Percentiles rank a stretch among this genome's conserved stretches.
Conservation (phyloP, 2,797 vertebrate genomes). For the Sebastes elongatus region DNA sequence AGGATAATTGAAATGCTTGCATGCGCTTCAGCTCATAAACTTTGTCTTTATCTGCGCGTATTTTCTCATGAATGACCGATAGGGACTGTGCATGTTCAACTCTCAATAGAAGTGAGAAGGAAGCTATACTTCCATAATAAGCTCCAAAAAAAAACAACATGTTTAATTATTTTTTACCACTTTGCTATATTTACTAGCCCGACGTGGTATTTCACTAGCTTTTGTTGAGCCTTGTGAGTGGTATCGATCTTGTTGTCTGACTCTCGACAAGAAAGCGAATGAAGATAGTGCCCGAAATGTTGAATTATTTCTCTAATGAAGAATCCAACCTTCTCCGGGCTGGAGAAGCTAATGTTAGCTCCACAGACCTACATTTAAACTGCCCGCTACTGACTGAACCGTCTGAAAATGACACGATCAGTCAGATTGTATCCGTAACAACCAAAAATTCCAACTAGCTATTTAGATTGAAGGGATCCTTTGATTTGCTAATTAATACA, state of each 20-base stretch:
- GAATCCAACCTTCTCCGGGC: background rate
- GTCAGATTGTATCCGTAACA: background rate
- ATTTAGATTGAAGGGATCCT: background rate
- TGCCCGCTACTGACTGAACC: background rate
- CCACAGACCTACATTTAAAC: background rate
- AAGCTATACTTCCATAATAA: background rate
- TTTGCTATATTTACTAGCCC: background rate
- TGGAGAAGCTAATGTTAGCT: background rate
- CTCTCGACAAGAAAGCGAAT: background rate
- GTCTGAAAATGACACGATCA: background rate
- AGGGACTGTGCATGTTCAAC: too few relatives aligned
- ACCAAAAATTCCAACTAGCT: background rate
- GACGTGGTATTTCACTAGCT: accelerated
- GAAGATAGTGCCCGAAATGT: background rate
- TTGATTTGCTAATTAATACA: background rate
- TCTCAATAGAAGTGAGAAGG: background rate
- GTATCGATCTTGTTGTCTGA: background rate
- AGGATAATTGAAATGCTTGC: too few relatives aligned
- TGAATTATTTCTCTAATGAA: background rate
- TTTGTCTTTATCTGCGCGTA: too few relatives aligned
- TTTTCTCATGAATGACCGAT: too few relatives aligned
- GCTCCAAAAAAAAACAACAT: background rate
- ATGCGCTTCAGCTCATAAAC: too few relatives aligned
- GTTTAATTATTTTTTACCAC: background rate
- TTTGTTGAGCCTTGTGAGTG: background rate